Conservation (phyloP, 2,113 vertebrate genomes). For the Vidua chalybeata region DNA sequence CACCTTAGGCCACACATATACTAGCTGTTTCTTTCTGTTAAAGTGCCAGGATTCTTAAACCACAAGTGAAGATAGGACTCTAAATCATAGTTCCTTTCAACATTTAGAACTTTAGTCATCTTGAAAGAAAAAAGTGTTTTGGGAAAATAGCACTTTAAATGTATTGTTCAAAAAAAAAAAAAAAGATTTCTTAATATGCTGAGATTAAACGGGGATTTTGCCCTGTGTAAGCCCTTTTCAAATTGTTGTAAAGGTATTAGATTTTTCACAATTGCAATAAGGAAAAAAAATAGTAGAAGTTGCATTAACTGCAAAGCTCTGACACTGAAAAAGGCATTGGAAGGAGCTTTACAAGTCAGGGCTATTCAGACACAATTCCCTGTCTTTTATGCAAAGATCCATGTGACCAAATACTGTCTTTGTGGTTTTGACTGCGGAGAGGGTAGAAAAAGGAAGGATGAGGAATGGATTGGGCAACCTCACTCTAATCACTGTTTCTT, state of each 20-base stretch:
- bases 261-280: slow-evolving; percentile 34
- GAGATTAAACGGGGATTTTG: slow-evolving; percentile 43
- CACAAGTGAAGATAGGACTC: background rate
- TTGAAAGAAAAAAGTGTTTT: background rate
- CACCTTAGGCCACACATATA: background rate
- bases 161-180: background rate
- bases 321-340: slow-evolving; percentile 19
- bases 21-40: background rate
- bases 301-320: slow-evolving; percentile 44
- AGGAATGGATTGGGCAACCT: background rate
- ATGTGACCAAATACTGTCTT: slow-evolving; percentile 22
- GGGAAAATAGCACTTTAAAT: slow-evolving; percentile 20
- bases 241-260: slow-evolving; percentile 54
- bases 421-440: background rate
- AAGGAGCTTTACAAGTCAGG: slow-evolving; percentile 25
- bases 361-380: slow-evolving; percentile 31
- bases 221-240: slow-evolving; percentile 50
- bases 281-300: slow-evolving; percentile 34
- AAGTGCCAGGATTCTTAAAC: background rate
- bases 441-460: background rate
- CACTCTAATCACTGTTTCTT: background rate
- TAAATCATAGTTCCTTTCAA: background rate
- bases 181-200: slow-evolving; percentile 32
- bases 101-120: background rate
- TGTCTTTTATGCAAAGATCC: slow-evolving; percentile 4